Percentiles rank a stretch among this genome's conserved stretches.
These are phyloP conservation scores for Candoia aspera DNA, from an alignment of 2,113 vertebrate genomes.

Conservation along the genomic window DNA sequence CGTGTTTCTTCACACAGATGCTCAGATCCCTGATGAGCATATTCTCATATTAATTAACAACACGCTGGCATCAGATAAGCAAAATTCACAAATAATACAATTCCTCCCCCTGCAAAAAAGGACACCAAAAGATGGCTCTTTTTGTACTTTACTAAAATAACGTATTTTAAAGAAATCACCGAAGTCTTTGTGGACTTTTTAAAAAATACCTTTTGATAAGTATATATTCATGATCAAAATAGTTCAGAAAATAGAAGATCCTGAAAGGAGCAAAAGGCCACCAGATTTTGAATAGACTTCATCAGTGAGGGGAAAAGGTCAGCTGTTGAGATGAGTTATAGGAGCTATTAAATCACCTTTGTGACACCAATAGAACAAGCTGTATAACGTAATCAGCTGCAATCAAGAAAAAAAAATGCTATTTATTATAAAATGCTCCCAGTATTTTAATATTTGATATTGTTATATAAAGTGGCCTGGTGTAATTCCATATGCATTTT, in stretches of 20 bases:
- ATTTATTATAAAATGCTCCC: conserved; percentile 89
- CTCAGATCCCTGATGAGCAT: conserved; percentile 74
- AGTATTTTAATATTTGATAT: conserved; percentile 75
- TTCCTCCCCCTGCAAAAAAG: not conserved
- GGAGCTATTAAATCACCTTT: conserved; percentile 87
- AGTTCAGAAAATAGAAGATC: conserved; percentile 74
- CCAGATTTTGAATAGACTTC: conserved; percentile 93
- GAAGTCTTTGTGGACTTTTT: conserved; percentile 52
- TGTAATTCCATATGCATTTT: conserved; percentile 67
- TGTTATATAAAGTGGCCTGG: conserved; percentile 70
- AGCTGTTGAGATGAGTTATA: conserved; percentile 86
- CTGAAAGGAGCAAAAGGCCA: conserved; percentile 84
- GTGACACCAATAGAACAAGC: conserved; percentile 85
- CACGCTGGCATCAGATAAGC: conserved; percentile 74
- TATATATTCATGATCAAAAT: conserved; percentile 85
- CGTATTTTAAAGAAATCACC: conserved; percentile 57
- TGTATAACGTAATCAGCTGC: conserved; percentile 95
- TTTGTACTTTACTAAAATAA: conserved; percentile 57
- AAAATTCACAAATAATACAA: conserved; percentile 32
- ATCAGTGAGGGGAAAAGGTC: conserved; percentile 95
- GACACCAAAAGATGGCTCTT: conserved; percentile 30
- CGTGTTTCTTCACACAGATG: conserved; percentile 75
- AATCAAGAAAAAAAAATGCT: conserved; percentile 96
- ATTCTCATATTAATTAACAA: conserved; percentile 79
- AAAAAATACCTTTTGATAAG: conserved; percentile 82